phyloP scores from a whole-genome alignment of 2,888 invertebrate species.

The Patella caerulea region DNA sequence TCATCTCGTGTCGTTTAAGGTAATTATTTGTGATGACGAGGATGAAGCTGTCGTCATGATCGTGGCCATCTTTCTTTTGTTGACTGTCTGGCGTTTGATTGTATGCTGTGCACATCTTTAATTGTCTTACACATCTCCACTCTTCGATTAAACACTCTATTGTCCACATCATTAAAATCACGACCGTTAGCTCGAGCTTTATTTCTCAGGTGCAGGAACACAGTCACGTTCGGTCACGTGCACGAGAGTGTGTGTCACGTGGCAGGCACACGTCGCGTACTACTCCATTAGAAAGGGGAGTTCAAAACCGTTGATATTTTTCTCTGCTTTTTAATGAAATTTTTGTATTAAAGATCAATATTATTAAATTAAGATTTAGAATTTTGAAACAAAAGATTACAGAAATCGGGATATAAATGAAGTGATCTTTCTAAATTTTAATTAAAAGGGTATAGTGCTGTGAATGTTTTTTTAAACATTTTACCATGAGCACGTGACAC shows the following conservation, averaged over 20 bases:
- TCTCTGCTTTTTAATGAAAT: background rate
- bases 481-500: too few species aligned
- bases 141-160: background rate
- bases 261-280: slow-evolving; percentile 14
- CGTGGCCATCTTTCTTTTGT: background rate
- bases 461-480: too few species aligned
- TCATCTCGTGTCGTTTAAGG: slow-evolving; percentile 10
- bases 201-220: slow-evolving; percentile 28
- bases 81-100: slow-evolving; percentile 10
- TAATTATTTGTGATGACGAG: slow-evolving; percentile 10
- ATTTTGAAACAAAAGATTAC: background rate
- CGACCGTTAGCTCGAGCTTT: slow-evolving; percentile 23
- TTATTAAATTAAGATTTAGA: background rate
- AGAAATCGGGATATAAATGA: too few species aligned
- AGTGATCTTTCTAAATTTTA: too few species aligned
- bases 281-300: slow-evolving; percentile 1
- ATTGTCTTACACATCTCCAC: background rate
- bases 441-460: too few species aligned
- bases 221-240: slow-evolving; percentile 20
- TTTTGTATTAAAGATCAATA: background rate
- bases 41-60: background rate
- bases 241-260: slow-evolving; percentile 18
- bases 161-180: slow-evolving; percentile 27
- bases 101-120: background rate
- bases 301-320: too few species aligned